Evolutionary conservation across 2,113 vertebrate species (phyloP).

Genomic region (Muntiacus muntjak): DNA sequence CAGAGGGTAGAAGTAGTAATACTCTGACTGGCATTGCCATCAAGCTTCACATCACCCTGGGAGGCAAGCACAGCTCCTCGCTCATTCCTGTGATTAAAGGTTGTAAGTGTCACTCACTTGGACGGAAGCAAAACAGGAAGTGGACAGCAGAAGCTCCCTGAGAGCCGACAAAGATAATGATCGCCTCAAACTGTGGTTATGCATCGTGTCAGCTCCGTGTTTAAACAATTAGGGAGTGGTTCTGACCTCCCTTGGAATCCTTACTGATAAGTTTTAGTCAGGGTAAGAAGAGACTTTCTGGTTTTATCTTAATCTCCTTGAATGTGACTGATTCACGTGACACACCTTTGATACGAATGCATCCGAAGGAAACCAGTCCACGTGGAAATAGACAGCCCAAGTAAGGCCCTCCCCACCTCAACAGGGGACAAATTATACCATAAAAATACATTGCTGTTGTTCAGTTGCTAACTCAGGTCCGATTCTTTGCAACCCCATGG

Average conservation of each 20-base stretch:
- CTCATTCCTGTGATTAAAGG: background rate
- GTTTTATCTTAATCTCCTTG: background rate
- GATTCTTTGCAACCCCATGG: background rate
- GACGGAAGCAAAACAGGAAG: background rate
- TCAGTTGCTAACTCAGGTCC: background rate
- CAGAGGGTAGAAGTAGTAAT: background rate
- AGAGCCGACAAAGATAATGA: background rate
- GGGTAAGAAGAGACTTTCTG: background rate
- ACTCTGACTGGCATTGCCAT: background rate
- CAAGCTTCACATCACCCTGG: background rate
- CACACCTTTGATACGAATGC: background rate
- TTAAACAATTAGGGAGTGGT: background rate
- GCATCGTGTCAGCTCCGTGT: background rate
- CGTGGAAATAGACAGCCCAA: background rate
- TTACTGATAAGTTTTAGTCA: background rate
- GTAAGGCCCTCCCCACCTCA: background rate
- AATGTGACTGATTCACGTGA: background rate
- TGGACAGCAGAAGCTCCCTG: background rate
- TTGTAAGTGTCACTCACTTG: constrained; percentile 10
- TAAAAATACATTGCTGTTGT: background rate
- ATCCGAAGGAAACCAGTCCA: background rate
- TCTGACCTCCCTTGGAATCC: background rate
- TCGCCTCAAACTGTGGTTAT: background rate
- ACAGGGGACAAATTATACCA: background rate
- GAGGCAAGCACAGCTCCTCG: background rate